Base-by-base conservation (phyloP, 2,797 vertebrate genomes). In the Gadopsis bispinosus region DNA sequence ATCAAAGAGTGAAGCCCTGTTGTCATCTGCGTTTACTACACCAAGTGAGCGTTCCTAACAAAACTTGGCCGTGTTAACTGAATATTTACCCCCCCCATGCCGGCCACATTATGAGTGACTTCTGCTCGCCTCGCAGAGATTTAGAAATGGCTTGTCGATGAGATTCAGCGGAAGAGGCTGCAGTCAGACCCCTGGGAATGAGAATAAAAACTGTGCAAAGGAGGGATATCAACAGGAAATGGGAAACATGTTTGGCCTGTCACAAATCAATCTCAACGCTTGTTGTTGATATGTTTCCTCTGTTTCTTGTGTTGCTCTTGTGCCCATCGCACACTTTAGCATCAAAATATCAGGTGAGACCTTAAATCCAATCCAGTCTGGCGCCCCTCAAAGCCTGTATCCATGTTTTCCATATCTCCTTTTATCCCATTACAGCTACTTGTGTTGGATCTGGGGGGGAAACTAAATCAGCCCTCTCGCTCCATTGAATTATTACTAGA, bases 371-470 rank as follows among this genome's bases (percentile, higher is more conserved):
- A 31, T 91, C 87, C 90, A 66, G 59, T 48, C 41, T 17, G 26
- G 5, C 11, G 22, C 0, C 5, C 2, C 11, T 45, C n/a, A 4
- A 33, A 73, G 60, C 65, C 33, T 14, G 2, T 14, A 20, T 78
- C 91, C 93, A 10, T 43, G 89, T 91, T 92, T 93, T 90, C 77
- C 68, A 4, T n/a, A n/a, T 81, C 69, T 69, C 86, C 78, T 62
- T 80, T 83, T 59, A 81, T 88, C 76, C 69, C 72, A 87, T 92
- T 85, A 86, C 70, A 71, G 80, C 75, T 73, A 50, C 80, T 79
- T 77, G 69, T 77, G 76, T 81, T 82, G 77, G 77, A 78, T 88
- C 59, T 20, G 56, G 35, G 68, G 80, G 61, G 70, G 43, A 43
- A 54, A 80, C 77, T 78, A 86, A 87, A 91, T 92, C 87, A 84